A percentile compares a stretch with the other conserved stretches of the same genome.
Conservation (phyloP, 2,113 vertebrate species). For the Dendrocopos noguchii region DNA sequence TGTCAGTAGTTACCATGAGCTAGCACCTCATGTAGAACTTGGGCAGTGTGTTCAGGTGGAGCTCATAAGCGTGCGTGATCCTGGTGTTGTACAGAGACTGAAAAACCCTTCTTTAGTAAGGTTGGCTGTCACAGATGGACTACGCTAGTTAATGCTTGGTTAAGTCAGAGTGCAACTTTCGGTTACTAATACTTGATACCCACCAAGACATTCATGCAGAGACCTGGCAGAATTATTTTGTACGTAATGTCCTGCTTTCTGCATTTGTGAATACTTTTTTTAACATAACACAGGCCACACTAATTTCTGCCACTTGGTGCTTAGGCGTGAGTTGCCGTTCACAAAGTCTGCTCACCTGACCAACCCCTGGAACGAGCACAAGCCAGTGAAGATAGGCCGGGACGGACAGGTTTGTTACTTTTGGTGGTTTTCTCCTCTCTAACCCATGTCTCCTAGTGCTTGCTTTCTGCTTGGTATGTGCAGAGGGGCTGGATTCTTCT, state of each 20-base stretch:
- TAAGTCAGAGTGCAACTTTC: background rate
- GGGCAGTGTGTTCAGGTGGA: background rate
- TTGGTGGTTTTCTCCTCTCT: background rate
- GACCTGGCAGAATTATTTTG: background rate
- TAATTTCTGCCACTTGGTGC: constrained; percentile 58
- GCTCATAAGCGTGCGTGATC: background rate
- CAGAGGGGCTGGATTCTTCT: background rate
- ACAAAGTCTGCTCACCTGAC: constrained; percentile 95
- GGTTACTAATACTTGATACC: background rate
- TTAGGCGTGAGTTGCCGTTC: constrained; percentile 95
- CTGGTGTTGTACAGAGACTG: background rate
- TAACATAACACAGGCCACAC: background rate
- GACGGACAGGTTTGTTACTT: constrained; percentile 92
- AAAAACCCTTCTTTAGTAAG: background rate
- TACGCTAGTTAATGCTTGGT: background rate
- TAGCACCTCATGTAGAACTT: background rate
- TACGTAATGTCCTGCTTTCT: background rate
- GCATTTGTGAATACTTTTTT: background rate
- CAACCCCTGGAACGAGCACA: constrained; percentile 98
- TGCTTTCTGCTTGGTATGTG: background rate
- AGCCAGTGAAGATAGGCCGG: constrained; percentile 97
- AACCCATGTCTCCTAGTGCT: background rate
- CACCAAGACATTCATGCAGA: background rate
- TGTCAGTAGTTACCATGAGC: background rate
- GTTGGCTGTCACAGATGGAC: background rate